Evolutionary conservation across 2,797 vertebrate genomes (phyloP).

Genomic region (Podarcis siculus): DNA sequence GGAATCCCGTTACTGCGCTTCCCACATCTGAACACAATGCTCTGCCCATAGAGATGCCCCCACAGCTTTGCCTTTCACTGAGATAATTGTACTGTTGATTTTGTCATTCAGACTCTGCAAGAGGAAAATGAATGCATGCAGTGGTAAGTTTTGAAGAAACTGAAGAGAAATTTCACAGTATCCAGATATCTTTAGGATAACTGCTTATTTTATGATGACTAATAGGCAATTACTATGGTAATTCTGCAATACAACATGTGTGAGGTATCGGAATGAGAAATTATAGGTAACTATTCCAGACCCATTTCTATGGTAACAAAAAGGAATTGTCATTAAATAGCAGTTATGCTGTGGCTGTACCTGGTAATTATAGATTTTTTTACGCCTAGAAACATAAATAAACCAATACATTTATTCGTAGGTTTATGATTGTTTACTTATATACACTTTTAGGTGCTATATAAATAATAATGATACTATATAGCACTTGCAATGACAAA

Average conservation of each 20-base stretch:
- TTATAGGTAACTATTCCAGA: constrained; percentile 82
- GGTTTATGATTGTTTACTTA: constrained; percentile 79
- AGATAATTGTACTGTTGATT: constrained; percentile 4
- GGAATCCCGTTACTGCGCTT: neutral
- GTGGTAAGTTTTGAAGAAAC: constrained; percentile 9
- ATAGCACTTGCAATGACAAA: constrained; percentile 75
- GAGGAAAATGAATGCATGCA: constrained; percentile 30
- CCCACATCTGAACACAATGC: neutral
- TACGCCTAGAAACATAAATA: constrained; percentile 83
- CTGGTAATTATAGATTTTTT: constrained; percentile 85
- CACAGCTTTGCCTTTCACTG: neutral
- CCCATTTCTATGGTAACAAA: constrained; percentile 88
- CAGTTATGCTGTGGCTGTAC: constrained; percentile 79
- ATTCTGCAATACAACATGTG: constrained; percentile 82
- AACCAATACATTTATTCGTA: constrained; percentile 82
- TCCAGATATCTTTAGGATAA: constrained; percentile 81
- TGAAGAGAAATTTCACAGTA: constrained; percentile 79
- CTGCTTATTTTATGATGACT: constrained; percentile 85
- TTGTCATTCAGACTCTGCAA: constrained; percentile 35
- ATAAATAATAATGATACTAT: constrained; percentile 53
- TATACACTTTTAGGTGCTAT: neutral
- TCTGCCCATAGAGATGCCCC: neutral
- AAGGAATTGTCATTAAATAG: constrained; percentile 86
- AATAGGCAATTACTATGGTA: constrained; percentile 87
- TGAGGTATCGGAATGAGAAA: constrained; percentile 83